Conservation (phyloP, 2,888 invertebrate species). For the Disparrhopalites patrizii region DNA sequence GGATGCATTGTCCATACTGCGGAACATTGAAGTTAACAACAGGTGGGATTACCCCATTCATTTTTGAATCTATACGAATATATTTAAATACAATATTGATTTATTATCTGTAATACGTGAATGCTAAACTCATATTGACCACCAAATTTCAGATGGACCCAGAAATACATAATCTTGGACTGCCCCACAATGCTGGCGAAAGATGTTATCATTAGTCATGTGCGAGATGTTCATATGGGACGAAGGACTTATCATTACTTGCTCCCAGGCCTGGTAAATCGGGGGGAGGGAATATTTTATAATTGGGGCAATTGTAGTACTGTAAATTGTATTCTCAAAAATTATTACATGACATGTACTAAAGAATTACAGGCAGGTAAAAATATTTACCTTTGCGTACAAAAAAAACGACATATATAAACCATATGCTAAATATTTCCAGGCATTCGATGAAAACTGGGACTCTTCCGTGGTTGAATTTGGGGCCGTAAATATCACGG, state of each 20-base stretch:
- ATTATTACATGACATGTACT: too few relatives aligned
- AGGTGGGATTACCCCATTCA: too few relatives aligned
- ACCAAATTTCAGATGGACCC: constrained; percentile 65
- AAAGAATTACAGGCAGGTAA: too few relatives aligned
- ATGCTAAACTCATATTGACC: not conserved
- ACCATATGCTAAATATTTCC: too few relatives aligned
- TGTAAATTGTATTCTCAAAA: too few relatives aligned
- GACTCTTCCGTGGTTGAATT: constrained; percentile 91
- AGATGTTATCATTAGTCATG: constrained; percentile 83
- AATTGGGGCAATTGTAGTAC: too few relatives aligned
- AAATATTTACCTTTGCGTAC: too few relatives aligned
- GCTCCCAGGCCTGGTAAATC: constrained; percentile 80
- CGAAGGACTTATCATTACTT: constrained; percentile 89
- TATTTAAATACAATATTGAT: not conserved
- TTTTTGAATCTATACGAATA: too few relatives aligned
- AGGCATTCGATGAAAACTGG: constrained; percentile 97
- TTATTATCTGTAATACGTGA: not conserved
- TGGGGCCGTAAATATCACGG: constrained; percentile 89
- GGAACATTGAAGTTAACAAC: constrained; percentile 75
- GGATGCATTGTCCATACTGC: constrained; percentile 81
- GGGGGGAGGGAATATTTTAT: too few relatives aligned
- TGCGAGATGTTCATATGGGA: constrained; percentile 79
- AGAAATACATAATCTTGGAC: constrained; percentile 85
- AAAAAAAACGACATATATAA: too few relatives aligned
- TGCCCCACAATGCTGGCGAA: constrained; percentile 87